These are phyloP conservation scores for Motacilla tschutschensis DNA, from an alignment of 2,113 vertebrate species.

Conservation along the genomic window DNA sequence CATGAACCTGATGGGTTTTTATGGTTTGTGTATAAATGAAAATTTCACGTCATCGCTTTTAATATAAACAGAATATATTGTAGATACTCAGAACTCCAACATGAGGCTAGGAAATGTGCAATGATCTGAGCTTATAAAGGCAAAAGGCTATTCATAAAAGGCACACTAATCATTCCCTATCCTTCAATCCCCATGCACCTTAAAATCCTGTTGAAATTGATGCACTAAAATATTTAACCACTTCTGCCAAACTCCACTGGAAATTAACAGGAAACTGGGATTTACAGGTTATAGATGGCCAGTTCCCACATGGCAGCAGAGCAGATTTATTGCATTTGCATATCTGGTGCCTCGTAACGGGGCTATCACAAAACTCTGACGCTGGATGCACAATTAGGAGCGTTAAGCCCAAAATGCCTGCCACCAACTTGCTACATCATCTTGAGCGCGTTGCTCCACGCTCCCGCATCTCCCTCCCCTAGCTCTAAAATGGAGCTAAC, in stretches of 20 bases:
- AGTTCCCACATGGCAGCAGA: not conserved
- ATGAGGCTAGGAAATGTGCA: not conserved
- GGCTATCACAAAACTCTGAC: not conserved
- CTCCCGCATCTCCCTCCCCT: not conserved
- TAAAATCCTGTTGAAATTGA: constrained; percentile 39
- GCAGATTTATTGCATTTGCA: constrained; percentile 13
- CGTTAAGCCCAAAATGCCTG: constrained; percentile 6
- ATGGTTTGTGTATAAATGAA: constrained; percentile 74
- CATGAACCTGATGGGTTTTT: constrained; percentile 71
- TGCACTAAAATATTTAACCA: constrained; percentile 49
- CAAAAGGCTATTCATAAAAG: constrained; percentile 35
- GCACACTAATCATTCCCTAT: not conserved
- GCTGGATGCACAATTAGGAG: not conserved
- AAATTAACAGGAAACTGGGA: constrained; percentile 24
- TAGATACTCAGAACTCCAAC: constrained; percentile 19
- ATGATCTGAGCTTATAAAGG: constrained; percentile 20
- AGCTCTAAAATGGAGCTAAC: not conserved
- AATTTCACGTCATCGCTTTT: constrained; percentile 71
- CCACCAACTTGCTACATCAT: not conserved
- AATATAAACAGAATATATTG: constrained; percentile 64
- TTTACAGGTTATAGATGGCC: constrained; percentile 39
- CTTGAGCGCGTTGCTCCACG: not conserved
- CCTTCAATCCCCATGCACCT: constrained; percentile 3
- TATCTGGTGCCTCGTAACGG: not conserved
- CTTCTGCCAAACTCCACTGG: constrained; percentile 31